phyloP scores from a whole-genome alignment of 2,113 vertebrate species.

The Neodontobutis hainanensis region DNA sequence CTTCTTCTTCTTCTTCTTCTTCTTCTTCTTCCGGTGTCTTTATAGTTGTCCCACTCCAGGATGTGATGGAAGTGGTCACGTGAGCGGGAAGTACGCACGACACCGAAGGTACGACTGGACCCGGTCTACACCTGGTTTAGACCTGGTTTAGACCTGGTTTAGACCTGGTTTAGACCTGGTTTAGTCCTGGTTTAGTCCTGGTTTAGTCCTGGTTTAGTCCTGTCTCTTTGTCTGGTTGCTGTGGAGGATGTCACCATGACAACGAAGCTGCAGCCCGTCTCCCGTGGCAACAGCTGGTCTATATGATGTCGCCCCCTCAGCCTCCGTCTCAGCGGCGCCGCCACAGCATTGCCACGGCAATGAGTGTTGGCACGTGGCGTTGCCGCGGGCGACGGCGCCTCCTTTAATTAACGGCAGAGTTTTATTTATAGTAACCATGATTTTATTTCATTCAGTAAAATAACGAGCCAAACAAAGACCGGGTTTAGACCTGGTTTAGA shows the following conservation, averaged over 20 bases:
- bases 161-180: neutral
- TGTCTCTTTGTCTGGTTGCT: constrained; percentile 53
- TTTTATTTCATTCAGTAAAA: neutral
- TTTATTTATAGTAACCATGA: constrained; percentile 68
- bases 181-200: neutral
- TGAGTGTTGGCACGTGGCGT: constrained; percentile 14
- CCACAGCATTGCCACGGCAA: constrained; percentile 31
- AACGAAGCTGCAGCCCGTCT: constrained; percentile 77
- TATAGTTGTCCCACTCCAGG: constrained; percentile 95
- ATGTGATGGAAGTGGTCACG: constrained; percentile 96
- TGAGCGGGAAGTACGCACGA: constrained; percentile 97
- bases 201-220: constrained; percentile 17
- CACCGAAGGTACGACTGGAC: constrained; percentile 88
- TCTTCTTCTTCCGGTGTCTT: constrained; percentile 31
- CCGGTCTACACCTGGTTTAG: neutral
- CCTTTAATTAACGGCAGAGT: constrained; percentile 81
- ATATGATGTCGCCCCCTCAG: constrained; percentile 50
- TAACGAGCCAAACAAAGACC: neutral
- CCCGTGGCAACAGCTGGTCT: constrained; percentile 76
- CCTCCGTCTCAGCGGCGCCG: neutral
- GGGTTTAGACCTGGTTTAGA: neutral
- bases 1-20: constrained; percentile 21
- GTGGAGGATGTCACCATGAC: constrained; percentile 82
- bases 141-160: neutral
- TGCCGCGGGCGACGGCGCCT: constrained; percentile 28